These are phyloP conservation scores for Danio choprae DNA, from an alignment of 2,797 vertebrate species.

Conservation along the genomic window DNA sequence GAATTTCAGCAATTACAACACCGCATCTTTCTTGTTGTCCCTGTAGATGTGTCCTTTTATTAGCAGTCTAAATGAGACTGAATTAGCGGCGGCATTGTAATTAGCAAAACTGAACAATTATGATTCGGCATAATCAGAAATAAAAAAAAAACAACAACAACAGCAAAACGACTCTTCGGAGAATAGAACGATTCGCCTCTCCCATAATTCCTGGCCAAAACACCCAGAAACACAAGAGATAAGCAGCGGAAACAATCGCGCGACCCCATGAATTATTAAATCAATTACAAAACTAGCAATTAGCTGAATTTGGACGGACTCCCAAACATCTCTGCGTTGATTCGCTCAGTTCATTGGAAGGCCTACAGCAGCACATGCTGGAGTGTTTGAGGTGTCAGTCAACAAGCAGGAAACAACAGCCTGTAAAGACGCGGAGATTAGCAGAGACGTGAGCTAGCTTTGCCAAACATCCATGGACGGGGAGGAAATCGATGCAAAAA, in stretches of 20 bases:
- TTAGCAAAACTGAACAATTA: constrained; percentile 22
- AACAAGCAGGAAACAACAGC: background rate
- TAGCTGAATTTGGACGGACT: background rate
- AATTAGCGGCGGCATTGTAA: background rate
- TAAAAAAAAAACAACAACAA: too few relatives aligned
- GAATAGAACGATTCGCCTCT: background rate
- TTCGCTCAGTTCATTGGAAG: background rate
- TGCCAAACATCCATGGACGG: background rate
- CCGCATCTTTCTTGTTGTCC: background rate
- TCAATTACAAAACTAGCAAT: constrained; percentile 6
- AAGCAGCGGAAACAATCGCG: background rate
- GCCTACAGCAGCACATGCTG: background rate
- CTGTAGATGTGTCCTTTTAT: constrained; percentile 12
- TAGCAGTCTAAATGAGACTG: background rate
- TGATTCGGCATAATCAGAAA: constrained; percentile 6
- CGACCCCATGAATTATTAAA: background rate
- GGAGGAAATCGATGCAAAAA: constrained; percentile 8
- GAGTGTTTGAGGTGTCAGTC: constrained; percentile 19
- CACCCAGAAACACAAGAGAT: background rate
- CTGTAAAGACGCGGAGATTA: constrained; percentile 27
- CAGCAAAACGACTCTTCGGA: background rate
- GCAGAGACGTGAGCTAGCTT: constrained; percentile 13
- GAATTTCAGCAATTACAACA: background rate
- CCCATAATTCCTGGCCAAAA: background rate
- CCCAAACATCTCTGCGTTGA: background rate